A percentile compares a stretch with the other conserved stretches of the same genome.
Conservation (phyloP, 2,797 vertebrate species). For the Falco rusticolus region DNA sequence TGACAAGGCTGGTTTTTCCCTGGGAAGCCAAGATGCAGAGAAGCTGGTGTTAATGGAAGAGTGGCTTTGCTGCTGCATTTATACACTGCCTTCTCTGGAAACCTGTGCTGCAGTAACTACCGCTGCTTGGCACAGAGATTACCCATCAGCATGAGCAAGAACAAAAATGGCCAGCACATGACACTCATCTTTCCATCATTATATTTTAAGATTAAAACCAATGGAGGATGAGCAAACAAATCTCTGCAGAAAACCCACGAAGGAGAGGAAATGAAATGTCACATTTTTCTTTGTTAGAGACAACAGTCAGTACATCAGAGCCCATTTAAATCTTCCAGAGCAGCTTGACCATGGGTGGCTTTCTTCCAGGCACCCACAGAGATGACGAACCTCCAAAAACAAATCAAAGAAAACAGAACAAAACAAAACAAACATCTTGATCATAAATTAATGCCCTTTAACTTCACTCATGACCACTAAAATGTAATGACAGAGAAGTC, state of each 20-base stretch:
- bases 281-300: conserved; percentile 51
- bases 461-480: not conserved
- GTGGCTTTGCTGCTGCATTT: not conserved
- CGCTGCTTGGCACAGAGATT: not conserved
- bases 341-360: not conserved
- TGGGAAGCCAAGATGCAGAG: not conserved
- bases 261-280: not conserved
- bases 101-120: not conserved
- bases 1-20: not conserved
- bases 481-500: not conserved
- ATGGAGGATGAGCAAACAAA: not conserved
- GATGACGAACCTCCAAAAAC: not conserved
- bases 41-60: not conserved
- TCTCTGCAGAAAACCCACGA: not conserved
- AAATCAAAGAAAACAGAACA: not conserved
- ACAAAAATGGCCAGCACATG: not conserved
- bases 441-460: conserved; percentile 60
- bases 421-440: not conserved
- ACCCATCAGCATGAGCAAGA: not conserved
- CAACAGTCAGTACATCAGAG: not conserved
- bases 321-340: not conserved
- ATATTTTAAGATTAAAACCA: not conserved
- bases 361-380: conserved; percentile 16
- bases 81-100: not conserved
- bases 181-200: not conserved